Base-by-base conservation (phyloP, 2,797 vertebrate genomes). In the Muscicapa striata region DNA sequence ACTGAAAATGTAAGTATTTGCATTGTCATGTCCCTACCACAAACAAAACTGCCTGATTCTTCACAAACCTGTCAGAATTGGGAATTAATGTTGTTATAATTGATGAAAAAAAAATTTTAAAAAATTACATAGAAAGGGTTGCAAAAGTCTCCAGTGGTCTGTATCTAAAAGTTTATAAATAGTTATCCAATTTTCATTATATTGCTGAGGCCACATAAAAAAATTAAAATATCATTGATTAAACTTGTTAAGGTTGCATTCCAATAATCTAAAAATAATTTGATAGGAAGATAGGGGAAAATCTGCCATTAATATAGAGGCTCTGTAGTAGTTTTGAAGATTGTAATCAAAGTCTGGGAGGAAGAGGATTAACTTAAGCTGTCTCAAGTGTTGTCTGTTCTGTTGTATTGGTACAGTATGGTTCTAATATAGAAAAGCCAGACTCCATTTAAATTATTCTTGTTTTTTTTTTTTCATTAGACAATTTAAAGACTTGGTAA, bases 401-500 rank as follows among this genome's bases (percentile, higher is more conserved):
- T n/a, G 30, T 85, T 97, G 75, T 92, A 82, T 40, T 85, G 79
- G 51, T 77, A 76, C 22, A 82, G 40, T 67, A 76, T 61, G 58
- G 59, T 81, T 94, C 76, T 93, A 94, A 95, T 94, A 90, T 11
- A 95, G 69, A 90, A 76, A 95, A 90, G 73, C 40, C 8, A 0
- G 70, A 72, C 85, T 80, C 45, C 32, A 69, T 94, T 96, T 97
- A 96, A 98, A 98, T 97, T 96, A 97, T 97, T 97, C 87, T 97
- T 92, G 24, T 3, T 73, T 51, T 95, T 96, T 24, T 32, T 54
- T 98, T 97, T 97, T 97, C 96, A 97, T 98, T 97, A 95, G 94
- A 94, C 85, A 95, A 96, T 96, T 97, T 95, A 91, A 97, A 97
- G 97, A 94, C 87, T 94, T 94, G 87, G 94, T 97, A 96, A 98